Percentiles rank a stretch among this genome's conserved stretches.
phyloP scores from a whole-genome alignment of 2,888 invertebrate species.

The Drosophila barbarae region DNA sequence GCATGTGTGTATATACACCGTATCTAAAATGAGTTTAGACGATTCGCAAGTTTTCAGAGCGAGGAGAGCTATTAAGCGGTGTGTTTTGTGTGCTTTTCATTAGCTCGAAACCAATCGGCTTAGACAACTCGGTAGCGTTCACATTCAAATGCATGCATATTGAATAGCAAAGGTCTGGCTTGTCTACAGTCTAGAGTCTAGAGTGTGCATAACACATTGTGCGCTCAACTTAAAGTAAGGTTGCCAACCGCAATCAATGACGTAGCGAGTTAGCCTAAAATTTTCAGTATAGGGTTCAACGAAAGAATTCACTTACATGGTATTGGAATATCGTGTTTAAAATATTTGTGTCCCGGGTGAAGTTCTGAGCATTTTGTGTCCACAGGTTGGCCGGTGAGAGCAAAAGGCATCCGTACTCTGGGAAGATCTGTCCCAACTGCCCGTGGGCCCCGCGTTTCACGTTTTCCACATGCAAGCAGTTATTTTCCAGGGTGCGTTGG shows the following conservation, averaged over 20 bases:
- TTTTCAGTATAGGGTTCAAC: too few relatives aligned
- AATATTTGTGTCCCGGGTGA: slow-evolving; percentile 89
- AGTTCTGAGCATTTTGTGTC: slow-evolving; percentile 90
- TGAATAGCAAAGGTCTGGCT: slow-evolving; percentile 36
- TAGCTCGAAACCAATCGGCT: slow-evolving; percentile 14
- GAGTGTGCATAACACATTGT: slow-evolving; percentile 23
- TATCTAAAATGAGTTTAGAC: not conserved
- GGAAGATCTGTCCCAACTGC: slow-evolving; percentile 85
- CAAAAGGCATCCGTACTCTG: slow-evolving; percentile 94
- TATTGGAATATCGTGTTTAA: slow-evolving; percentile 90
- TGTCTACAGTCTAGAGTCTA: slow-evolving; percentile 7
- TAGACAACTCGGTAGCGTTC: slow-evolving; percentile 9
- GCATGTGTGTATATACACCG: not conserved
- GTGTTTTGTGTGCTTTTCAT: slow-evolving; percentile 17
- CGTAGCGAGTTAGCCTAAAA: not conserved
- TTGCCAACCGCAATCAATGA: slow-evolving; percentile 4
- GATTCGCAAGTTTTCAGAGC: not conserved
- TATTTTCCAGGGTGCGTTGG: slow-evolving; percentile 87
- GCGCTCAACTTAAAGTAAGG: not conserved
- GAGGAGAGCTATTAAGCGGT: slow-evolving; percentile 3
- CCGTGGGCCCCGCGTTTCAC: slow-evolving; percentile 82
- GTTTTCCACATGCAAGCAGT: slow-evolving; percentile 92
- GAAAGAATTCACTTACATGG: slow-evolving; percentile 83
- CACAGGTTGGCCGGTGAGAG: slow-evolving; percentile 97
- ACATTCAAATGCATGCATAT: slow-evolving; percentile 12